phyloP scores from a whole-genome alignment of 2,888 invertebrate genomes.

The Cyaniris semiargus region DNA sequence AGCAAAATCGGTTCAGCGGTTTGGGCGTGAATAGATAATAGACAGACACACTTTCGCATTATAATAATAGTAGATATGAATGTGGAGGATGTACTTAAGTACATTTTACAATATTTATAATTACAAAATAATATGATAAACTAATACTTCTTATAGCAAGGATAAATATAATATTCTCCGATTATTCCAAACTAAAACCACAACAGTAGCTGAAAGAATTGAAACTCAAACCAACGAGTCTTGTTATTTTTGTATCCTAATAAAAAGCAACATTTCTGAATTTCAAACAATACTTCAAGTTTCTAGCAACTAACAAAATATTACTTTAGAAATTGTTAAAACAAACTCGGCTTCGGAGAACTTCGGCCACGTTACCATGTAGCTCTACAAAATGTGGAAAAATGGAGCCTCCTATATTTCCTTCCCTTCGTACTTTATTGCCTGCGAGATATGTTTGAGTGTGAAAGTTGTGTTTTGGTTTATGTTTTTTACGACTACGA shows the following conservation, averaged over 20 bases:
- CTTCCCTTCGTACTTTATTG: constrained; percentile 27
- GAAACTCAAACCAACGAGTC: constrained; percentile 14
- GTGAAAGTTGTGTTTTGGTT: constrained; percentile 20
- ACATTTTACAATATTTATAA: too few relatives aligned
- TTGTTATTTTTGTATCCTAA: constrained; percentile 22
- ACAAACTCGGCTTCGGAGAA: constrained; percentile 28
- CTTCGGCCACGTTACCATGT: constrained; percentile 25
- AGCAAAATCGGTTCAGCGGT: too few relatives aligned
- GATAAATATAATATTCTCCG: not conserved
- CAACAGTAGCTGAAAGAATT: constrained; percentile 5
- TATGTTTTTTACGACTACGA: not conserved
- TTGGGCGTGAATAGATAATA: too few relatives aligned
- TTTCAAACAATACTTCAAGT: constrained; percentile 30
- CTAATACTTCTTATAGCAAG: not conserved
- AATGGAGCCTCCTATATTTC: constrained; percentile 21
- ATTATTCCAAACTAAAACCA: not conserved
- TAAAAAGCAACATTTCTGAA: constrained; percentile 22
- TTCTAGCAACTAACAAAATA: constrained; percentile 29
- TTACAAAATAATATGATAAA: too few relatives aligned
- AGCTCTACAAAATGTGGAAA: constrained; percentile 28
- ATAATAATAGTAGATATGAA: too few relatives aligned
- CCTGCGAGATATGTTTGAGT: constrained; percentile 27
- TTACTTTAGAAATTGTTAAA: constrained; percentile 32
- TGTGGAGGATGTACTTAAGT: too few relatives aligned
- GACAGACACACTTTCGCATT: too few relatives aligned